These are phyloP conservation scores for Caranx melampygus DNA, from an alignment of 2,113 vertebrate genomes.

Conservation along the genomic window DNA sequence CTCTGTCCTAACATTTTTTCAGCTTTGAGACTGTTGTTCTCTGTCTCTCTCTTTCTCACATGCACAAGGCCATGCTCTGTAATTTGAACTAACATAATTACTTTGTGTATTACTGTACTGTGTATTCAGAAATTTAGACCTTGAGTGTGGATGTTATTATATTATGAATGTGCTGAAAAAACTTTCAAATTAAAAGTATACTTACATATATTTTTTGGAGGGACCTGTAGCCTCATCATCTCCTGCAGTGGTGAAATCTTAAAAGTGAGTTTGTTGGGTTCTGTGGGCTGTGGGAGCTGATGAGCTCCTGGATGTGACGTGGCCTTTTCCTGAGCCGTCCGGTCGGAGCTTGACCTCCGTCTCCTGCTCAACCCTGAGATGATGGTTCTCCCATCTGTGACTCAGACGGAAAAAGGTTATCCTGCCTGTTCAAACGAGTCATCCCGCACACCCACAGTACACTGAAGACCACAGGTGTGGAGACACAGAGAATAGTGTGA, in stretches of 20 bases:
- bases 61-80: no score
- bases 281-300: not conserved
- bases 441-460: not conserved
- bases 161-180: not conserved
- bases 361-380: constrained; percentile 15
- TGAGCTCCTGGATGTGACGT: constrained; percentile 20
- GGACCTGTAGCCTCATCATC: no score
- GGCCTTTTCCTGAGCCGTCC: constrained; percentile 32
- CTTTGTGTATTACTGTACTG: not conserved
- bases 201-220: no score
- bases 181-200: no score
- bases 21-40: no score
- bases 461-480: not conserved
- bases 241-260: not conserved
- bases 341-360: constrained; percentile 17
- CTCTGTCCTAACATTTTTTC: no score
- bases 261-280: not conserved
- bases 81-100: not conserved
- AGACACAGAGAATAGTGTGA: not conserved
- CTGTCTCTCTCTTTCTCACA: not conserved
- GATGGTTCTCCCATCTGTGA: constrained; percentile 21
- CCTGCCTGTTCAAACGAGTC: constrained; percentile 14
- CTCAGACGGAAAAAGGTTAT: constrained; percentile 51
- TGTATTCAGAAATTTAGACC: not conserved
- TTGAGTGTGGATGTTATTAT: not conserved